Conservation (phyloP, 2,888 invertebrate species). For the Andrena minutula region DNA sequence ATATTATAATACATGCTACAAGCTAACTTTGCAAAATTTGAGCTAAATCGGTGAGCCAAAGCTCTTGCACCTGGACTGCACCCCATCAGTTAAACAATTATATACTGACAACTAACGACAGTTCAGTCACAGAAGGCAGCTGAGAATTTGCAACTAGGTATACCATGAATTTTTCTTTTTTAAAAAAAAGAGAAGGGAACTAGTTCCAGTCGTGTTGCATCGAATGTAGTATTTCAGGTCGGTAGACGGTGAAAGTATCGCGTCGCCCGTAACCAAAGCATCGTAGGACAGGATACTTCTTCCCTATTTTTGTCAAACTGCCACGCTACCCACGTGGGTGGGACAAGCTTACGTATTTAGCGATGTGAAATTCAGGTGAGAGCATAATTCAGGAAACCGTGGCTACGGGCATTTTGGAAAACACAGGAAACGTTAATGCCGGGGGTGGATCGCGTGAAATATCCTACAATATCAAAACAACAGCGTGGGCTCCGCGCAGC, state of each 20-base stretch:
- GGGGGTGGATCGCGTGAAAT: constrained; percentile 30
- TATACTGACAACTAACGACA: background rate
- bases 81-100: too few species aligned
- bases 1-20: too few species aligned
- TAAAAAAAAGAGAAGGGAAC: constrained; percentile 2
- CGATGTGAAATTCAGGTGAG: constrained; percentile 51
- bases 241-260: constrained; percentile 59
- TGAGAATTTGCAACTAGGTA: constrained; percentile 9
- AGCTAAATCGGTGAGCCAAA: too few species aligned
- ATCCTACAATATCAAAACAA: background rate
- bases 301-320: constrained; percentile 59
- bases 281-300: constrained; percentile 55
- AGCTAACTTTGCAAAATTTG: too few species aligned
- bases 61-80: too few species aligned
- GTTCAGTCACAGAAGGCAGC: constrained; percentile 4
- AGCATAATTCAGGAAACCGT: constrained; percentile 54
- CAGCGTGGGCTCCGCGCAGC: constrained; percentile 14
- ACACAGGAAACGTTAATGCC: constrained; percentile 27
- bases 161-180: background rate
- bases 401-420: constrained; percentile 23
- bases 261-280: constrained; percentile 31
- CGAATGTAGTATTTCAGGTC: constrained; percentile 44
- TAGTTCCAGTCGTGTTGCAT: constrained; percentile 20
- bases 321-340: constrained; percentile 51
- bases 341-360: constrained; percentile 61